These are phyloP conservation scores for Leguminivora glycinivorella DNA, from an alignment of 1,140 invertebrate genomes.

Conservation along the genomic window DNA sequence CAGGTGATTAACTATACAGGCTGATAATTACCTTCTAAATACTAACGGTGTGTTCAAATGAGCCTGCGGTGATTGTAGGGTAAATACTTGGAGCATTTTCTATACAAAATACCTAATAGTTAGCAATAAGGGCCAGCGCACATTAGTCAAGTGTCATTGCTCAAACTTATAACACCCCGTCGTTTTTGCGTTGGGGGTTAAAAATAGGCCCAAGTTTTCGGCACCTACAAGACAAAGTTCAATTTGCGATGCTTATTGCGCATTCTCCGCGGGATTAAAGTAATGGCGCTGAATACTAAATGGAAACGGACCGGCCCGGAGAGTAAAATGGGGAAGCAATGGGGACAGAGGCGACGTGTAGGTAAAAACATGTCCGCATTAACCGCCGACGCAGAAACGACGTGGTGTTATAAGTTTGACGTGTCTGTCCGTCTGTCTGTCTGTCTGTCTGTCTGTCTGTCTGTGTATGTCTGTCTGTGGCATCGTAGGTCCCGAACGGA, in stretches of 20 bases:
- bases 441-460: no score
- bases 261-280: constrained; percentile 40
- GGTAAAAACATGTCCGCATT: background rate
- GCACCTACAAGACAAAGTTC: constrained; percentile 33
- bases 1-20: background rate
- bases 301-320: constrained; percentile 30
- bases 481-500: no score
- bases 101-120: no score
- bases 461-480: no score
- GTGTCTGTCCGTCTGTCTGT: no score
- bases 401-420: no score
- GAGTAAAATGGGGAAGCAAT: background rate
- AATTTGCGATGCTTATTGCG: constrained; percentile 42
- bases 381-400: no score
- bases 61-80: background rate
- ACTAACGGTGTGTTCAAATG: background rate
- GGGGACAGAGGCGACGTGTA: background rate
- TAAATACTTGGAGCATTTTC: no score
- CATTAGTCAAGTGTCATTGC: no score
- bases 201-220: constrained; percentile 6
- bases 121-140: no score
- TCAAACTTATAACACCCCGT: no score
- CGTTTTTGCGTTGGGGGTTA: no score
- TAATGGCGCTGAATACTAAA: constrained; percentile 47
- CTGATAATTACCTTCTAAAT: background rate